Evolutionary conservation across 1,140 invertebrate genomes (phyloP).

Genomic region (Matsumurasca onukii): DNA sequence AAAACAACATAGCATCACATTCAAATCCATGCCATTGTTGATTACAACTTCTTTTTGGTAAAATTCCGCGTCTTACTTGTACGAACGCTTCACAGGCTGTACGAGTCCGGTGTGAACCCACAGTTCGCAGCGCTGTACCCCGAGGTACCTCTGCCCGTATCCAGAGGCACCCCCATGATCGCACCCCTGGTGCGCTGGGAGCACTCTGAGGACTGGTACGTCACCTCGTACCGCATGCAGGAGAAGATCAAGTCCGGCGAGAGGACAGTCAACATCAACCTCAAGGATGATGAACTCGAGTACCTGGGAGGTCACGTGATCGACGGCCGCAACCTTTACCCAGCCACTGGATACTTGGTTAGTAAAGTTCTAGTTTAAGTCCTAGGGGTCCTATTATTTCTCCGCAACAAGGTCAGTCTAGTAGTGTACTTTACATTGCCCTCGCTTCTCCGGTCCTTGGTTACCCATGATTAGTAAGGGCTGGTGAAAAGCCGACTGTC

Average conservation of each 20-base stretch:
- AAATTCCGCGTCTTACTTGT: too few species aligned
- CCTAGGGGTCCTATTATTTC: too few species aligned
- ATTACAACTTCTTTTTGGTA: too few species aligned
- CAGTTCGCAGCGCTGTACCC: constrained; percentile 56
- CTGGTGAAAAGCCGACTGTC: too few species aligned
- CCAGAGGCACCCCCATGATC: constrained; percentile 74
- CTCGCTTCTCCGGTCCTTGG: too few species aligned
- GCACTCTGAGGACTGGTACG: constrained; percentile 74
- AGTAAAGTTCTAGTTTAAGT: background rate
- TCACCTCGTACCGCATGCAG: constrained; percentile 59
- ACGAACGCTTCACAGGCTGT: constrained; percentile 41
- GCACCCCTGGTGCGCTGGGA: constrained; percentile 85
- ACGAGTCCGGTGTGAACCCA: constrained; percentile 39
- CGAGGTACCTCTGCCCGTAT: constrained; percentile 72
- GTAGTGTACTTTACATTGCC: too few species aligned
- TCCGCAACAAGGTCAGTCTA: too few species aligned
- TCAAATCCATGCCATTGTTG: too few species aligned
- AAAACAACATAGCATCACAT: too few species aligned
- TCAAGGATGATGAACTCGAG: constrained; percentile 67
- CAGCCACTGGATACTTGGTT: constrained; percentile 83
- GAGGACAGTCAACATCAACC: constrained; percentile 57
- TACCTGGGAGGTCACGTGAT: constrained; percentile 85
- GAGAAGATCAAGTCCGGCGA: constrained; percentile 65
- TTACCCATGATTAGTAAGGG: too few species aligned
- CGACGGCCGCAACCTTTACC: constrained; percentile 84